phyloP scores from a whole-genome alignment of 2,113 vertebrate species.

The Phyllopteryx taeniolatus region DNA sequence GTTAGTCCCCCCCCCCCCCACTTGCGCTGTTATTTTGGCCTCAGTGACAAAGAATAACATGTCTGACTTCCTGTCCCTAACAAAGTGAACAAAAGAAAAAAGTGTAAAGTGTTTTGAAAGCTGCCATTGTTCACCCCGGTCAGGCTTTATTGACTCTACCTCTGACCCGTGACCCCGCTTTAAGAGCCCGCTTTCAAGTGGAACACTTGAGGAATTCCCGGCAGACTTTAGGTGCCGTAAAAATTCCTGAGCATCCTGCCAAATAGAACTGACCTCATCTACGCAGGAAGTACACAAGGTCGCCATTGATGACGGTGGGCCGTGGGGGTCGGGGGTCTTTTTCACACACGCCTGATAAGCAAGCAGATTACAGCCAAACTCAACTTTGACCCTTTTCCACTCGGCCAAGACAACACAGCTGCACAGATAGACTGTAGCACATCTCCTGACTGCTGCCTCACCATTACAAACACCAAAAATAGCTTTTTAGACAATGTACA shows the following conservation, averaged over 20 bases:
- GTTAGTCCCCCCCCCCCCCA: no score
- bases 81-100: conserved; percentile 7
- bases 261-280: conserved; percentile 49
- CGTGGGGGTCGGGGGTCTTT: background rate
- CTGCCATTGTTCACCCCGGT: conserved; percentile 26
- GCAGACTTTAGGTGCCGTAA: conserved; percentile 56
- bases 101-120: conserved; percentile 19
- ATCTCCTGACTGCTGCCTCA: background rate
- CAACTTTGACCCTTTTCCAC: conserved; percentile 25
- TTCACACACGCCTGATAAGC: conserved; percentile 55
- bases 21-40: background rate
- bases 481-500: background rate
- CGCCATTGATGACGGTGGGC: conserved; percentile 16
- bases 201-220: conserved; percentile 55
- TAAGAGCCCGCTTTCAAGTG: conserved; percentile 36
- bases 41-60: background rate
- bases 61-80: background rate
- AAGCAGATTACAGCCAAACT: conserved; percentile 31
- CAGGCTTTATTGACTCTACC: conserved; percentile 55
- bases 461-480: background rate
- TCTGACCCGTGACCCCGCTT: conserved; percentile 40
- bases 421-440: background rate
- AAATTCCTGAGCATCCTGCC: conserved; percentile 59
- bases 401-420: conserved; percentile 28
- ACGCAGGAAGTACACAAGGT: conserved; percentile 67